A percentile compares a stretch with the other conserved stretches of the same genome.
Conservation (phyloP, 2,888 invertebrate species). For the Galerucella nymphaeae region DNA sequence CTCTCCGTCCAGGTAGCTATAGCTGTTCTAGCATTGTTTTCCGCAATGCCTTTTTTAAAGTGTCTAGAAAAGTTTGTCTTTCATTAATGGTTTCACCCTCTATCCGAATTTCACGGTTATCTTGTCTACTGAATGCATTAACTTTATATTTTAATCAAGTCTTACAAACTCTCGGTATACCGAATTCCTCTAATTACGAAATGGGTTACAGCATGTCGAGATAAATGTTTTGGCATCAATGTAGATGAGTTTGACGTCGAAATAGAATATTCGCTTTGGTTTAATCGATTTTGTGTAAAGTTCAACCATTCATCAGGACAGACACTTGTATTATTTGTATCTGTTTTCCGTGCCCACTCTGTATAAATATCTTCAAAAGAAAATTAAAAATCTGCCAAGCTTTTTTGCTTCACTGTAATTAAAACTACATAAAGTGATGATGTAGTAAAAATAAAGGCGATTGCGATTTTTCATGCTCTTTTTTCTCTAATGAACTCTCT, state of each 20-base stretch:
- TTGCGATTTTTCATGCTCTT: background rate
- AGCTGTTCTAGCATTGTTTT: too few relatives aligned
- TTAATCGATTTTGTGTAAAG: background rate
- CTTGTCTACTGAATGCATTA: background rate
- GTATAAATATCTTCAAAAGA: background rate
- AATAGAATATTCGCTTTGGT: background rate
- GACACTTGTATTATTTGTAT: background rate
- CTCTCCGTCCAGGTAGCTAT: too few relatives aligned
- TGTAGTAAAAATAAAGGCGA: conserved; percentile 26
- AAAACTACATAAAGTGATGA: conserved; percentile 20
- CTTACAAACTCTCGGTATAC: conserved; percentile 33
- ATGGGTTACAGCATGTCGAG: background rate
- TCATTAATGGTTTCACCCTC: too few relatives aligned
- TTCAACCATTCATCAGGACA: background rate
- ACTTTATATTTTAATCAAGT: conserved; percentile 46
- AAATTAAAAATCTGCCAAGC: conserved; percentile 24
- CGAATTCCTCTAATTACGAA: conserved; percentile 33
- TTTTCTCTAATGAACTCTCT: conserved; percentile 7
- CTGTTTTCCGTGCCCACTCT: too few relatives aligned
- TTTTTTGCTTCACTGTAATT: conserved; percentile 25
- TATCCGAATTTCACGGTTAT: too few relatives aligned
- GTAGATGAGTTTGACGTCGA: background rate
- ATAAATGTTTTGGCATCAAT: background rate
- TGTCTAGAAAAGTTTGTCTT: too few relatives aligned
- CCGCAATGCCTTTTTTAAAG: too few relatives aligned